Base-by-base conservation (phyloP, 2,888 invertebrate species). In the Callosobruchus maculatus region DNA sequence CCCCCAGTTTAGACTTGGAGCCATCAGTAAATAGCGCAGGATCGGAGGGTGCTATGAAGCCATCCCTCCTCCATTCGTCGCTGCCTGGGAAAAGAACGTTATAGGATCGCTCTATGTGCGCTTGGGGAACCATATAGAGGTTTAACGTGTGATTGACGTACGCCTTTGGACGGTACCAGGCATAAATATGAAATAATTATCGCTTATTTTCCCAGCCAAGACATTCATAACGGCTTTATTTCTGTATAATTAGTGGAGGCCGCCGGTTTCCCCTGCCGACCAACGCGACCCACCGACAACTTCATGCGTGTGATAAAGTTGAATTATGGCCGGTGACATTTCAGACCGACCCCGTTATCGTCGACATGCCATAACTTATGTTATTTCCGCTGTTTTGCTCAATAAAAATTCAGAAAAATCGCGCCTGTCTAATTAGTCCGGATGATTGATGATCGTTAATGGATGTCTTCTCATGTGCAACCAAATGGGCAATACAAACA, bases 241-340 rank as follows among this genome's bases (percentile, higher is more conserved):
- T 80, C 80, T 75, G 76, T 79, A 80, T 81, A 83, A 83, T 83
- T 81, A 82, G 79, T n/a, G n/a, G n/a, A n/a, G n/a, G n/a, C n/a
- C n/a, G n/a, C 78, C 79, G 80, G 81, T 83, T 82, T 80, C 79
- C 78, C 81, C n/a, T n/a, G n/a, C n/a, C n/a, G n/a, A n/a, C n/a
- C n/a, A n/a, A n/a, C n/a, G n/a, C n/a, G n/a, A n/a, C n/a, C n/a
- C n/a, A n/a, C n/a, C 81, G 81, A 81, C 80, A 81, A 78, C 77
- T 79, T 77, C 78, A 77, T 79, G 74, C 78, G 77, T 78, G 75
- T 81, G 81, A 82, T 83, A 85, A 84, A 83, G 80, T 80, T 82
- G 83, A 85, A 84, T 85, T 85, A 85, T 82, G 80, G 79, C 76
- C 77, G 78, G 78, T 84, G 84, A 84, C 84, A 84, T 83, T 84